Percentiles rank a stretch among this genome's conserved stretches.
Evolutionary conservation across 2,888 invertebrate genomes (phyloP).

Genomic region (Xestoiulus laeticollis): DNA sequence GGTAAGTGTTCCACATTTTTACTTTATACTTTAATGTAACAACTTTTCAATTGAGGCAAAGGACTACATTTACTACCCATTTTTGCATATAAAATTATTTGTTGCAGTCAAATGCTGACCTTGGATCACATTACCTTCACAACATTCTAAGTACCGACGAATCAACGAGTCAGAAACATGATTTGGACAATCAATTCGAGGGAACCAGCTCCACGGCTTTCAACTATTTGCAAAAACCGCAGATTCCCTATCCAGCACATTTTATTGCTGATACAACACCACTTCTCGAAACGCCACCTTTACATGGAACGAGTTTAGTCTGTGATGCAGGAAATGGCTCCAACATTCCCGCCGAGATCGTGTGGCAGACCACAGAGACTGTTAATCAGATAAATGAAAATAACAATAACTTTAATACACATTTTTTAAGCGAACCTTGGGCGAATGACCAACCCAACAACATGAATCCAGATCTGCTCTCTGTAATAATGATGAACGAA

Average conservation of each 20-base stretch:
- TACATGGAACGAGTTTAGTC: not conserved
- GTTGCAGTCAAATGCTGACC: not conserved
- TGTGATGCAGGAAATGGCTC: not conserved
- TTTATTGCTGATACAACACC: not conserved
- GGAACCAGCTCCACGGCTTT: not conserved
- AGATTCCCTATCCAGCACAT: not conserved
- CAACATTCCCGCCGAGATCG: not conserved
- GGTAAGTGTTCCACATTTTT: conserved; percentile 42
- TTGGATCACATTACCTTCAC: not conserved
- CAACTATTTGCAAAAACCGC: not conserved
- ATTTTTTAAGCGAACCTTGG: not conserved
- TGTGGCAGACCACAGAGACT: not conserved
- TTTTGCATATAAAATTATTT: too few species aligned
- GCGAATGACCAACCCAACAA: not conserved
- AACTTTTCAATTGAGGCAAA: too few species aligned
- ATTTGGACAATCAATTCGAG: not conserved
- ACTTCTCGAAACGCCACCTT: not conserved
- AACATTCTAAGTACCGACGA: not conserved
- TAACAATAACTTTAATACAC: not conserved
- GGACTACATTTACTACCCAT: too few species aligned
- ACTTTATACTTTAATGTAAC: too few species aligned
- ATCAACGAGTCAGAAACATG: not conserved
- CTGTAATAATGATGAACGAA: not conserved
- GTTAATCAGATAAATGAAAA: not conserved
- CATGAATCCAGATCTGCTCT: not conserved